Evolutionary conservation across 2,113 vertebrate species (phyloP), one percentile per base, ranked within the genome.

Genomic region (Tetraodon nigroviridis): DNA sequence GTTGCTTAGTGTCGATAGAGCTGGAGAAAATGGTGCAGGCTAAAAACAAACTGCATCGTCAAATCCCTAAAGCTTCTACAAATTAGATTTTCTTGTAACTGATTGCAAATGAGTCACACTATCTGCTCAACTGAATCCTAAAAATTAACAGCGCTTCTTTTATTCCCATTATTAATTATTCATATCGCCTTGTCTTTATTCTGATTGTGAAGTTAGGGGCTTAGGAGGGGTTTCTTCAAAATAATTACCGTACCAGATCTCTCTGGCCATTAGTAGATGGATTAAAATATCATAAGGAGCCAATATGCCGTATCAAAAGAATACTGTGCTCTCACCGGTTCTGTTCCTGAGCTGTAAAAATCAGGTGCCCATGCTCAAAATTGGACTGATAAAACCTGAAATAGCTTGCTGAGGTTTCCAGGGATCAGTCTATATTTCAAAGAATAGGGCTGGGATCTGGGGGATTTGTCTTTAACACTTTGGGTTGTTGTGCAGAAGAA

Each of bases 1-100:
- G 76, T 82, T 77, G 83, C 83, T 87, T 75, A 79, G n/a, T 61
- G 61, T 12, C 68, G 71, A 69, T 57, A 56, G 45, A 57, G 59
- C 62, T 64, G 76, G 60, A 58, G 8, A 37, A 37, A 27, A 27
- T 27, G 24, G 24, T 27, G 24, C 24, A 27, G 2, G 24, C 24
- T 27, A 6, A 27, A 27, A 45, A 45, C 1, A 19, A 7, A 15
- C 27, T 37, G 46, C 27, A 29, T 27, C 57, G 49, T 27, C 12
- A 15, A 22, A 17, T 24, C 7, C 57, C 18, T 3, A 40, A 49
- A 59, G 57, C 46, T 40, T 18, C 6, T 49, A 27, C 12, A 27
- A 49, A 49, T 59, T 49, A 37, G 56, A 19, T 48, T 20, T 48
- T 18, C 2, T 20, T 10, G 18, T 10, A 47, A 58, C 46, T 47